Evolutionary conservation across 64 coral and sea anemone genomes (phyloP), one percentile per base, ranked within the genome.

Genomic region (Dendronephthya gigantea): DNA sequence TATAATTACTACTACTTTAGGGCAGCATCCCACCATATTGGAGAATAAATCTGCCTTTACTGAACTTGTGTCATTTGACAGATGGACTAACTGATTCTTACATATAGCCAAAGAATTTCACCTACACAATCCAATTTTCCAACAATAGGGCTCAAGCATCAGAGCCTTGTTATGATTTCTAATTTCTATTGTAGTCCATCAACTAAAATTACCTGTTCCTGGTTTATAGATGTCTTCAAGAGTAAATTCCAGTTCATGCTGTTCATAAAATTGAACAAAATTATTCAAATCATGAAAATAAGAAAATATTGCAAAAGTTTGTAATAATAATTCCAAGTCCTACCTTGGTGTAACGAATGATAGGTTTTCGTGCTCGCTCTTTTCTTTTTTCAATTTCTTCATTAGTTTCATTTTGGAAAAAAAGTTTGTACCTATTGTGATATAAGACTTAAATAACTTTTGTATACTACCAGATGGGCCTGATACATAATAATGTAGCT

Each of bases 151-250:
- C n/a, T n/a, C n/a, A n/a, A n/a, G n/a, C n/a, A n/a, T n/a, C n/a
- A n/a, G n/a, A n/a, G n/a, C n/a, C n/a, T n/a, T n/a, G n/a, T n/a
- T n/a, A n/a, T n/a, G n/a, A n/a, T n/a, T n/a, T n/a, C n/a, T n/a
- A n/a, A n/a, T n/a, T n/a, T n/a, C n/a, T n/a, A n/a, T n/a, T n/a
- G n/a, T n/a, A n/a, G n/a, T n/a, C n/a, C 13, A 52, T 52, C 1
- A 22, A 52, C 23, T 52, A 52, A 12, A 52, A n/a, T n/a, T 79
- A 79, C 72, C 72, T 79, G 72, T 79, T 29, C 72, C 72, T 14
- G 72, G 72, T 9, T 79, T 79, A 79, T 79, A 79, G 36, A 79
- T 79, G 29, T 79, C 72, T 79, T 79, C 72, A 36, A 79, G 36
- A 15, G 72, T 36, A 19, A 79, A 79, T 79, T 79, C 72, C 72